These are phyloP conservation scores for Andricus curvator DNA, from an alignment of 2,888 invertebrate species.

Conservation along the genomic window DNA sequence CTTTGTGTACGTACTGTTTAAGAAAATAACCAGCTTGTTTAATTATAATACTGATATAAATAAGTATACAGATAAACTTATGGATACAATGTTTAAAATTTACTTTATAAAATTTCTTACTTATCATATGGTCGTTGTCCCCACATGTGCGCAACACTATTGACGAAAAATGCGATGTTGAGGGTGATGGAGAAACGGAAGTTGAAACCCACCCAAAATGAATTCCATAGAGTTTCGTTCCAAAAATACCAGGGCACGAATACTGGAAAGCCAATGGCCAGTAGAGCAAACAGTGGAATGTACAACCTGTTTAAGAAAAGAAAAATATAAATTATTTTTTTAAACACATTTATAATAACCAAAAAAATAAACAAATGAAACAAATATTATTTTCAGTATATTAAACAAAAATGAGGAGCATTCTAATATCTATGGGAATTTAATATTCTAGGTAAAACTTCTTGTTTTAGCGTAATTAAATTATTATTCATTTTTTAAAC, in stretches of 20 bases:
- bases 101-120: conserved; percentile 77
- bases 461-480: no score
- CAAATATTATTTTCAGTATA: no score
- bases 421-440: no score
- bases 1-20: no score
- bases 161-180: conserved; percentile 96
- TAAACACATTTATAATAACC: neutral
- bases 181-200: conserved; percentile 91
- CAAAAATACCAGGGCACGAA: conserved; percentile 90
- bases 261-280: conserved; percentile 86
- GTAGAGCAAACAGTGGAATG: conserved; percentile 85
- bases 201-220: conserved; percentile 92
- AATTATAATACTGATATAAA: conserved; percentile 26
- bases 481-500: no score
- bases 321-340: conserved; percentile 14
- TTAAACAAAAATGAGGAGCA: no score
- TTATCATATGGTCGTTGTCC: conserved; percentile 95
- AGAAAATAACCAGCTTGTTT: no score
- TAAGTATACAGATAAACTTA: neutral
- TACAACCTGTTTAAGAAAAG: conserved; percentile 80
- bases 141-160: conserved; percentile 96
- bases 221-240: conserved; percentile 88
- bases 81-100: no score
- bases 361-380: no score
- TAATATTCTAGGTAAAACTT: no score